Evolutionary conservation across 2,797 vertebrate genomes (phyloP), one percentile per base, ranked within the genome.

Genomic region (Sebastolobus altivelis): DNA sequence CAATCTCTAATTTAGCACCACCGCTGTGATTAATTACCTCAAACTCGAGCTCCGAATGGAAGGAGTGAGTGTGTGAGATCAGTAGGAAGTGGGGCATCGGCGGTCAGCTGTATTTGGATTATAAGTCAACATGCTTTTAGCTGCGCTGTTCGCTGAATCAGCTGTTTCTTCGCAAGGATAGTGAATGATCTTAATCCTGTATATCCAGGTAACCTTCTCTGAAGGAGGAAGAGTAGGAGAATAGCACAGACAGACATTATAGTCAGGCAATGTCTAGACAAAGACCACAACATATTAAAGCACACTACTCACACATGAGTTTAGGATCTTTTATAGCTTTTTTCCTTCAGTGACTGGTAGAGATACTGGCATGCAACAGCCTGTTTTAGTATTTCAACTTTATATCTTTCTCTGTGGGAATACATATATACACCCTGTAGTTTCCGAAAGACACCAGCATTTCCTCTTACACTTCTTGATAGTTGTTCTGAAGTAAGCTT

Each of bases 171-270:
- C 12, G 1, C 63, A 52, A 74, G 83, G 86, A 91, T 77, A 85
- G 87, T 89, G 91, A 94, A 93, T 89, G 83, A 93, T 94, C 88
- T 90, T 93, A 92, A 94, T 93, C 82, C 83, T 87, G 79, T 92
- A 89, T 81, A 90, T 89, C 74, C 80, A 87, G 88, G 87, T 92
- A 91, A 89, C 85, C 87, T 90, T 92, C 76, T 82, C 80, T 83
- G 83, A 89, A 87, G 78, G 81, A 86, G 77, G 67, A 82, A 43
- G 67, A 59, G 68, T 20, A 74, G 60, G 60, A 76, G 31, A 86
- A 65, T 67, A 77, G 73, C 22, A 38, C 66, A 60, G 58, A 38
- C 65, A 58, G 58, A 74, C 37, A 40, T 75, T 68, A 40, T 69
- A 73, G 63, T 62, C 65, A 56, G 37, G 62, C 66, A 75, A 37